Base-by-base conservation (phyloP, 2,888 invertebrate genomes). In the Lypha dubia region DNA sequence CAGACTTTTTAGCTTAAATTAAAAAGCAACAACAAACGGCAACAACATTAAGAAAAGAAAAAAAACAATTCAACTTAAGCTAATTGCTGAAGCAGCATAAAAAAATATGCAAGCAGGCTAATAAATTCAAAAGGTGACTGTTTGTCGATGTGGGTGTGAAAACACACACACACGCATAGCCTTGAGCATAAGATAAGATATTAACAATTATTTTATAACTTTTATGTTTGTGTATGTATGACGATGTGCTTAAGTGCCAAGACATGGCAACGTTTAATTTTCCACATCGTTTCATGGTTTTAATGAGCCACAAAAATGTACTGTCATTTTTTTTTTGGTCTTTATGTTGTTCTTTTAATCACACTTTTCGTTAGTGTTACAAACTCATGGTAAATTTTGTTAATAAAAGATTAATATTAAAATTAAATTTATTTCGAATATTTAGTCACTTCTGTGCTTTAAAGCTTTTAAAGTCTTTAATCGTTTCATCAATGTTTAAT, bases 241-340 rank as follows among this genome's bases (percentile, higher is more conserved):
- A 24, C 28, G 9, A 20, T 79, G 22, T 51, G 6, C 35, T 28
- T 46, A 53, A 46, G 68, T 73, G 38, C 63, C 49, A 8, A 11
- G 67, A 63, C 70, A 68, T 71, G 79, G 44, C 62, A 70, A 76
- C 74, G 20, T 84, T 82, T 82, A 86, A 86, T 86, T 86, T 81
- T 86, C 84, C 81, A 84, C 84, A 83, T 84, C 82, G 86, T 86
- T 87, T 85, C 80, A 84, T 67, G 81, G 79, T 86, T 86, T 87
- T 87, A 87, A 87, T 87, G 85, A 86, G 86, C 88, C 88, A 83
- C 87, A 87, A 84, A 85, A 84, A 85, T 85, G 86, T 77, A 75
- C 22, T 73, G 60, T 11, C 13, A n/a, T 35, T 46, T 9, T 8
- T 35, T 35, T 7, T 35, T 35, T 35, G 7, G 4, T 32, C 0